These are phyloP conservation scores for Origma solitaria DNA, from an alignment of 2,113 vertebrate species.

Conservation along the genomic window DNA sequence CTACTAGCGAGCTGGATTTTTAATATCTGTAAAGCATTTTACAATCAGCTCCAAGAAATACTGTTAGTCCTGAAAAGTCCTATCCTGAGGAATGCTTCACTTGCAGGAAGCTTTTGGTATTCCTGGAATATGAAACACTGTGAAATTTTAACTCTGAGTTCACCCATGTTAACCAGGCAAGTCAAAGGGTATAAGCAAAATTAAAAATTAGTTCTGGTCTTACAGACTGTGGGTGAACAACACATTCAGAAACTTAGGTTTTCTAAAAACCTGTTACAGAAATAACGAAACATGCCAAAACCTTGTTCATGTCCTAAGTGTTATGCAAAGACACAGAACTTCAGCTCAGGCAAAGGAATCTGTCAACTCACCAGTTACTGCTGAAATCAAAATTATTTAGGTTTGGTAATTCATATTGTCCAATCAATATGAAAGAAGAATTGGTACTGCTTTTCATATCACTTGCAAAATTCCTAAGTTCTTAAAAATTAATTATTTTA, in stretches of 20 bases:
- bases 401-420: background rate
- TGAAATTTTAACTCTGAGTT: slow-evolving; percentile 61
- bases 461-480: background rate
- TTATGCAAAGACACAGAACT: background rate
- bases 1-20: background rate
- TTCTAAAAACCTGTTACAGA: background rate
- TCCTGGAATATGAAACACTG: background rate
- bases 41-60: background rate
- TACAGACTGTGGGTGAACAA: background rate
- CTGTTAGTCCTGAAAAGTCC: background rate
- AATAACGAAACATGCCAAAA: background rate
- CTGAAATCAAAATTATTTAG: background rate
- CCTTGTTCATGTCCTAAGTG: background rate
- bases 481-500: background rate
- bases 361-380: background rate
- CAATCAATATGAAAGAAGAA: background rate
- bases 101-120: background rate
- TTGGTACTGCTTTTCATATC: background rate
- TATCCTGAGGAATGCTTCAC: background rate
- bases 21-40: background rate
- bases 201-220: slow-evolving; percentile 51
- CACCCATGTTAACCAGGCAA: slow-evolving; percentile 19
- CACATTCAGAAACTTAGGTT: background rate
- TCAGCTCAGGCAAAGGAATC: background rate
- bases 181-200: slow-evolving; percentile 41